These are phyloP conservation scores for Zygaena filipendulae DNA, from an alignment of 2,888 invertebrate genomes.

Conservation along the genomic window DNA sequence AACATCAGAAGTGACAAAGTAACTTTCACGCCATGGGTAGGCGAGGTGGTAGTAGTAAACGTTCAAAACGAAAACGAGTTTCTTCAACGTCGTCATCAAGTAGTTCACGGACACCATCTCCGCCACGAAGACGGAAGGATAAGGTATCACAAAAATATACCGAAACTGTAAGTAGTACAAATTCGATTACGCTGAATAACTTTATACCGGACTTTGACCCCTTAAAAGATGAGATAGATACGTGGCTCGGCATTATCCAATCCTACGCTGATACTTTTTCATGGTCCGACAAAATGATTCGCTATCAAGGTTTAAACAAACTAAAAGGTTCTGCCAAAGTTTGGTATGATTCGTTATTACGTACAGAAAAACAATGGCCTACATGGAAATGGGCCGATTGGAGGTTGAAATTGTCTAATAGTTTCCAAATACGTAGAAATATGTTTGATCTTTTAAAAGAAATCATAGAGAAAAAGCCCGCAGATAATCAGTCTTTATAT, in stretches of 20 bases:
- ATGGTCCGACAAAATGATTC: slow-evolving; percentile 12
- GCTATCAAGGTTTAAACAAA: slow-evolving; percentile 15
- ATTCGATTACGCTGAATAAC: no score
- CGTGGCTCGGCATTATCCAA: slow-evolving; percentile 17
- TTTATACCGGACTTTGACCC: slow-evolving; percentile 20
- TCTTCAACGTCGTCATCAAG: no score
- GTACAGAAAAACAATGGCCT: slow-evolving; percentile 8
- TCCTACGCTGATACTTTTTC: slow-evolving; percentile 14
- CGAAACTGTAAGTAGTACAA: slow-evolving; percentile 6
- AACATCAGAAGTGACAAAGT: no score
- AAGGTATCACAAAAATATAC: no score
- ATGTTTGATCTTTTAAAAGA: no score
- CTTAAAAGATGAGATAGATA: slow-evolving; percentile 13
- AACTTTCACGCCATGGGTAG: no score
- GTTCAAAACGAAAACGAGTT: no score
- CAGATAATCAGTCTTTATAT: slow-evolving; percentile 16
- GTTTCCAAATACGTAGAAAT: no score
- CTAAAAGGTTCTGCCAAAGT: slow-evolving; percentile 13
- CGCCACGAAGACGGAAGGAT: no score
- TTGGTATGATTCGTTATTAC: slow-evolving; percentile 16
- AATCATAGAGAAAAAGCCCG: slow-evolving; percentile 12
- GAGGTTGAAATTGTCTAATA: no score
- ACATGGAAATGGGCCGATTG: slow-evolving; percentile 13
- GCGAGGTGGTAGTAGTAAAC: no score
- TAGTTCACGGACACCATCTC: no score